Percentiles rank a stretch among this genome's conserved stretches.
Evolutionary conservation across 2,797 vertebrate genomes (phyloP).

Genomic region (Poeciliopsis presidionis): DNA sequence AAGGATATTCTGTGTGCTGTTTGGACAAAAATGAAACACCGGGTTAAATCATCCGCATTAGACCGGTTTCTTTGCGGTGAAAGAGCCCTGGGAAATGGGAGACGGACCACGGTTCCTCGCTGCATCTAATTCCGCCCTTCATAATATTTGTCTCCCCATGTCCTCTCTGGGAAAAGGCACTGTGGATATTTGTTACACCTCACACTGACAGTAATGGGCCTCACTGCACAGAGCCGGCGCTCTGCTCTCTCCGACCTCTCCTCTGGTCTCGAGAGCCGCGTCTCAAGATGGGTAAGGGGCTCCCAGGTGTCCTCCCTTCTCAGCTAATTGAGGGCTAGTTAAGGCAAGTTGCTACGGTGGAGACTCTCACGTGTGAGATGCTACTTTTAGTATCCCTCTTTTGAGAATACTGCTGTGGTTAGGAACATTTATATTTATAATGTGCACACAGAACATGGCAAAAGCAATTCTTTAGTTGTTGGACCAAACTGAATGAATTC

Average conservation of each 20-base stretch:
- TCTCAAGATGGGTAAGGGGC: slow-evolving; percentile 44
- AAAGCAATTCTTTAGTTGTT: neutral
- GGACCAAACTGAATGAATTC: neutral
- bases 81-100: slow-evolving; percentile 31
- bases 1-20: neutral
- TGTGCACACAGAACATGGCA: slow-evolving; percentile 10
- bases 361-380: slow-evolving; percentile 55
- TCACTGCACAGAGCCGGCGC: slow-evolving; percentile 34
- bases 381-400: slow-evolving; percentile 68
- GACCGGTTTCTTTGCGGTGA: slow-evolving; percentile 20
- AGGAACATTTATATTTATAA: slow-evolving; percentile 48
- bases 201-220: slow-evolving; percentile 40
- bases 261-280: slow-evolving; percentile 33
- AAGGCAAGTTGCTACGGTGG: slow-evolving; percentile 68
- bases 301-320: slow-evolving; percentile 61
- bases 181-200: slow-evolving; percentile 63
- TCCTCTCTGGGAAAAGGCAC: slow-evolving; percentile 59
- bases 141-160: slow-evolving; percentile 72
- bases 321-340: slow-evolving; percentile 70
- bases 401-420: slow-evolving; percentile 37
- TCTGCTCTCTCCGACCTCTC: slow-evolving; percentile 22
- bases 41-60: slow-evolving; percentile 13
- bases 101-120: slow-evolving; percentile 28
- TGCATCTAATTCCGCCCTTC: slow-evolving; percentile 57
- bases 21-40: neutral